Conservation (phyloP, 2,797 vertebrate genomes). For the Podarcis lilfordi region DNA sequence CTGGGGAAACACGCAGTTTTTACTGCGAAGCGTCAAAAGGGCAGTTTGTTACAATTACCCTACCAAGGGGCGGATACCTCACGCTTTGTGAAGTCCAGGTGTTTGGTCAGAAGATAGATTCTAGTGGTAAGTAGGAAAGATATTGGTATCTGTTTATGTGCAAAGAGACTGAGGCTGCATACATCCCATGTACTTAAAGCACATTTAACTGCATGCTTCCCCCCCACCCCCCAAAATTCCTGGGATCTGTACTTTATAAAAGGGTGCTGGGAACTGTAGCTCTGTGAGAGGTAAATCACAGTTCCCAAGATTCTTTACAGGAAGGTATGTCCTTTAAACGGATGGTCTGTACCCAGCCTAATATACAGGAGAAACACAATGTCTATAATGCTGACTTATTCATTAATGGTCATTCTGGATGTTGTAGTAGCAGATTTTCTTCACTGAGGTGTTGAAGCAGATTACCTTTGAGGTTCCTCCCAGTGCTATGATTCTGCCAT, state of each 20-base stretch:
- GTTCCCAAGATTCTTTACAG: too few species aligned
- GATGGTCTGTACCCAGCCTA: too few species aligned
- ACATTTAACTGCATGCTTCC: too few species aligned
- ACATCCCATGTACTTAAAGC: too few species aligned
- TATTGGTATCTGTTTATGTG: neutral
- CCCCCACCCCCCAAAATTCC: too few species aligned
- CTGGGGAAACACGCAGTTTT: neutral
- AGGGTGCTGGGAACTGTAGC: too few species aligned
- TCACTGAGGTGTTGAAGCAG: neutral
- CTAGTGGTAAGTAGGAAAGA: neutral
- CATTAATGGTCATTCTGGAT: neutral
- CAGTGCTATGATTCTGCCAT: neutral
- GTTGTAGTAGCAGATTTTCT: too few species aligned
- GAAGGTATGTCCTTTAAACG: too few species aligned
- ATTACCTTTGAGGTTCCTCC: neutral
- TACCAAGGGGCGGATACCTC: neutral
- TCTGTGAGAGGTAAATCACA: too few species aligned
- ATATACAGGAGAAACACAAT: neutral
- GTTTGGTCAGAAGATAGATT: neutral
- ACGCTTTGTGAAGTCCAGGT: conserved; percentile 24
- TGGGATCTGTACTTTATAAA: too few species aligned
- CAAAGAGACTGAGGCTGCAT: neutral
- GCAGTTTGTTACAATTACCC: neutral
- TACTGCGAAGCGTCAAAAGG: neutral
- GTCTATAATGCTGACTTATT: neutral